Conservation (phyloP, 2,113 vertebrate species). For the Rhea pennata region DNA sequence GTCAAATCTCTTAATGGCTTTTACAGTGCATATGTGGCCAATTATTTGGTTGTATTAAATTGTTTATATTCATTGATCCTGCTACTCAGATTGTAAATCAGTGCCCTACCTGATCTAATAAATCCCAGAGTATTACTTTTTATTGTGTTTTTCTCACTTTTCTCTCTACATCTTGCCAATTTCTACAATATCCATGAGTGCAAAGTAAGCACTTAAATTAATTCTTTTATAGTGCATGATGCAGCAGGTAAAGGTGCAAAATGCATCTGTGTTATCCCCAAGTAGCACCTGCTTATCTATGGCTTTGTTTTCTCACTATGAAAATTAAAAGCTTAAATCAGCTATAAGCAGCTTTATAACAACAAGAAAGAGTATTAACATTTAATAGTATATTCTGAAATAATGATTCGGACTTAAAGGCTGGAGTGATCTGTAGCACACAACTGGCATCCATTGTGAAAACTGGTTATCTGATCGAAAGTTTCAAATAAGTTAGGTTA, state of each 20-base stretch:
- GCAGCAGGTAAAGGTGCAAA: not conserved
- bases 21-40: not conserved
- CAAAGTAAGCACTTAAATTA: not conserved
- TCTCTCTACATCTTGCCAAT: not conserved
- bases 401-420: not conserved
- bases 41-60: not conserved
- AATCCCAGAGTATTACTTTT: not conserved
- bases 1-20: not conserved
- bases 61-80: not conserved
- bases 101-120: not conserved
- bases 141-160: not conserved
- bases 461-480: not conserved
- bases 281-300: not conserved
- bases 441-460: not conserved
- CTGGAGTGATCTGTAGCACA: not conserved
- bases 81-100: not conserved
- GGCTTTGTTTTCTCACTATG: not conserved
- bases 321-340: not conserved
- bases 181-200: not conserved
- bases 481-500: slow-evolving; percentile 2
- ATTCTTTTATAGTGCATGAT: not conserved
- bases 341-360: not conserved
- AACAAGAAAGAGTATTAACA: not conserved
- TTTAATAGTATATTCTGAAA: not conserved
- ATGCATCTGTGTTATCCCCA: not conserved